These are phyloP conservation scores for Aphaenogaster floridana DNA, from an alignment of 1,140 invertebrate genomes.

Conservation along the genomic window DNA sequence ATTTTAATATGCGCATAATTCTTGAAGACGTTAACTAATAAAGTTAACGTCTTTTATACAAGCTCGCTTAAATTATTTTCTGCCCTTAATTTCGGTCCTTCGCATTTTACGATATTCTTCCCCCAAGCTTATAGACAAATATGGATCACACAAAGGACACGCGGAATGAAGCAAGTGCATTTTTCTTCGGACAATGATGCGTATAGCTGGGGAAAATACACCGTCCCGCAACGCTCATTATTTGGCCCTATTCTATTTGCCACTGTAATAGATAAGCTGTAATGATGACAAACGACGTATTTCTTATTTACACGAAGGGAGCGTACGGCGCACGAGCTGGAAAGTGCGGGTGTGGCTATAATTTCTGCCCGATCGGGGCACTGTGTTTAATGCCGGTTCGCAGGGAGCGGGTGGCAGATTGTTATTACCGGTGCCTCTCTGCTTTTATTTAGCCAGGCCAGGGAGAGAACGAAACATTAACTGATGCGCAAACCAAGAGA, in stretches of 20 bases:
- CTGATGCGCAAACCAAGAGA: conserved; percentile 82
- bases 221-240: conserved; percentile 29
- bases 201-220: conserved; percentile 40
- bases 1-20: not conserved
- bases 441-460: conserved; percentile 71
- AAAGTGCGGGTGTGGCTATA: conserved; percentile 74
- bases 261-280: conserved; percentile 57
- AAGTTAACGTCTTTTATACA: not conserved
- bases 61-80: not conserved
- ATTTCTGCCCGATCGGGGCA: conserved; percentile 75
- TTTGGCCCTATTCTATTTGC: conserved; percentile 55
- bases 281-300: conserved; percentile 60
- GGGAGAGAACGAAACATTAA: conserved; percentile 78
- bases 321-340: not conserved
- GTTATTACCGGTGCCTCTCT: conserved; percentile 75
- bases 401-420: conserved; percentile 66
- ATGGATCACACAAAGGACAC: not conserved
- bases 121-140: not conserved
- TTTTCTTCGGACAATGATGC: conserved; percentile 20
- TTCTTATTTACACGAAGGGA: conserved; percentile 56
- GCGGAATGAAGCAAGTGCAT: not conserved
- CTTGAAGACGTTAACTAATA: not conserved
- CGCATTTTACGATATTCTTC: not conserved
- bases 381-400: conserved; percentile 69
- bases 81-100: not conserved